A percentile compares a stretch with the other conserved stretches of the same genome.
Conservation (phyloP, 2,113 vertebrate genomes). For the Eleginops maclovinus region DNA sequence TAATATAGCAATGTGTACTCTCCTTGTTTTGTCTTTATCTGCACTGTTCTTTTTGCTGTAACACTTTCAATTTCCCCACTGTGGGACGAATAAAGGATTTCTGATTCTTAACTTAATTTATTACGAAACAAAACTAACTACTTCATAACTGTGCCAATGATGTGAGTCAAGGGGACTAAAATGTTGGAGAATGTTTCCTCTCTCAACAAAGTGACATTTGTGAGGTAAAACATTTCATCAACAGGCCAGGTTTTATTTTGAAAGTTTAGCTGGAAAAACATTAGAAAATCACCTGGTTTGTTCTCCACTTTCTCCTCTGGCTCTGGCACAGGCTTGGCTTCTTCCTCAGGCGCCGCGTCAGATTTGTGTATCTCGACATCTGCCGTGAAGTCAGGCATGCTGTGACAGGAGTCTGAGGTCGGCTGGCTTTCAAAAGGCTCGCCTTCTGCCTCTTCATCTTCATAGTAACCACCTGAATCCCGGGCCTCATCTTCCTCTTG, state of each 20-base stretch:
- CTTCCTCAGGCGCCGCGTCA: conserved; percentile 25
- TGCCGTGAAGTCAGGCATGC: conserved; percentile 67
- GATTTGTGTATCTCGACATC: conserved; percentile 69
- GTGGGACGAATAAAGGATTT: too few relatives aligned
- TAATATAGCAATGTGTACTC: too few relatives aligned
- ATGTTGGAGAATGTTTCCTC: too few relatives aligned
- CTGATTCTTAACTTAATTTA: too few relatives aligned
- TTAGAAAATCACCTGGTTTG: conserved; percentile 64
- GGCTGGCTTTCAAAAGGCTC: conserved; percentile 56
- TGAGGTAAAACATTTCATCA: not conserved
- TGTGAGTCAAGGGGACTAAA: too few relatives aligned
- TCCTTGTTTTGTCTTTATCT: too few relatives aligned
- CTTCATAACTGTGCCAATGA: too few relatives aligned
- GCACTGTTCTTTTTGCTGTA: too few relatives aligned
- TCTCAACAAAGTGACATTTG: too few relatives aligned
- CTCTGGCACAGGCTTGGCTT: conserved; percentile 1
- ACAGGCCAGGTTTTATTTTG: not conserved
- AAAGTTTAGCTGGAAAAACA: not conserved
- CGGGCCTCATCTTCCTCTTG: conserved; percentile 71
- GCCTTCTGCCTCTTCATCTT: conserved; percentile 67
- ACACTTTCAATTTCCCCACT: too few relatives aligned
- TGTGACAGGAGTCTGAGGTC: conserved; percentile 39
- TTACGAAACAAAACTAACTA: too few relatives aligned
- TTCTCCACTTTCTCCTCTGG: not conserved
- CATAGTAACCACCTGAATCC: conserved; percentile 76